Base-by-base conservation (phyloP, 2,113 vertebrate genomes). In the Elanoides forficatus region DNA sequence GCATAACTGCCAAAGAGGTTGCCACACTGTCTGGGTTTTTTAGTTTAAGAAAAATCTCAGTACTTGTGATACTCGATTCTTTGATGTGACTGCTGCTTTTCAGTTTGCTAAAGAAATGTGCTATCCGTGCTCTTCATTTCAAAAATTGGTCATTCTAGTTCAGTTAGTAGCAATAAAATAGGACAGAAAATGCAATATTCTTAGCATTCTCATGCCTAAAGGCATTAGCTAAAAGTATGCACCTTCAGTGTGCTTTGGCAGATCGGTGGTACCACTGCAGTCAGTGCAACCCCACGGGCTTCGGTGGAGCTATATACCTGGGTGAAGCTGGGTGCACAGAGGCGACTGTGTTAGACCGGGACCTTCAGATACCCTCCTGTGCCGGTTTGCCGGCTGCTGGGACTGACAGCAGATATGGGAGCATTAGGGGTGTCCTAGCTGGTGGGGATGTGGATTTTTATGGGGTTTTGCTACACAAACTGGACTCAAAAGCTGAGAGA, bases 281-380 rank as follows among this genome's bases (percentile, higher is more conserved):
- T 5, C 32, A 13, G n/a, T 5, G 40, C 21, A 47, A 1, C 13
- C 11, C 40, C 1, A 1, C 1, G 4, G 4, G 5, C 10, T 43
- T 74, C 55, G 32, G 42, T 5, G 3, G 34, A 71, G 23, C 47
- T 63, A 5, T 3, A 11, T 8, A 36, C 11, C 11, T 8, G 2
- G 12, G 25, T 7, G 22, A 42, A 38, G 22, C 15, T 55, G 48
- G 5, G 13, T 13, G 40, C 30, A 47, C 20, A 9, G 4, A 27
- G 11, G 22, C 0, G 0, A 2, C 5, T 38, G 17, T 30, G 18
- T 38, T 43, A 50, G 60, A 32, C 11, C 29, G 42, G 40, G 13
- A 23, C 15, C 6, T 6, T 19, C 6, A 15, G 58, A 17, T 11
- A 11, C 8, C 18, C 48, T 58, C n/a, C 29, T 1, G 2, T 19